These are phyloP conservation scores for Cotesia glomerata DNA, from an alignment of 1,140 invertebrate genomes.

Conservation along the genomic window DNA sequence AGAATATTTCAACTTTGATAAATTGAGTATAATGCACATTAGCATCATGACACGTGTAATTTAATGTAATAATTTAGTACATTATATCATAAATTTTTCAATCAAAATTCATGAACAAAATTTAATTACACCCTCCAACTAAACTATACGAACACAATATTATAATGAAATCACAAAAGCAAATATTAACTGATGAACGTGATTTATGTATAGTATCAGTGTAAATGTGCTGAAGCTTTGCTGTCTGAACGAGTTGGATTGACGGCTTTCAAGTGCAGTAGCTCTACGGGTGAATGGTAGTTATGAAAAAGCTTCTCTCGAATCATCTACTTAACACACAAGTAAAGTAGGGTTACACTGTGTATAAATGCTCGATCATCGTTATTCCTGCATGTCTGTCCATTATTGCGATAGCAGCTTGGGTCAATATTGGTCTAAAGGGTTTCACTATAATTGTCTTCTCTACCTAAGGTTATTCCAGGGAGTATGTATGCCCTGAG, in stretches of 20 bases:
- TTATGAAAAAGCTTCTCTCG: slow-evolving; percentile 27
- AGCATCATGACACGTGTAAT: too few species aligned
- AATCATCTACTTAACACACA: neutral
- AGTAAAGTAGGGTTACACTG: slow-evolving; percentile 8
- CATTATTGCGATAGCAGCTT: slow-evolving; percentile 39
- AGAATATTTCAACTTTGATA: too few species aligned
- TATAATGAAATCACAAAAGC: slow-evolving; percentile 15
- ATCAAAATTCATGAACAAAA: too few species aligned
- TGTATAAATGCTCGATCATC: slow-evolving; percentile 20
- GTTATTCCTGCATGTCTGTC: slow-evolving; percentile 29
- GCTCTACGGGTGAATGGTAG: slow-evolving; percentile 4
- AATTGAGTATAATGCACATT: too few species aligned
- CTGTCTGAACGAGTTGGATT: slow-evolving; percentile 33
- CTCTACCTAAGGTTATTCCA: slow-evolving; percentile 28
- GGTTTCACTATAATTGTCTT: slow-evolving; percentile 39
- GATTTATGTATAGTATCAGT: neutral
- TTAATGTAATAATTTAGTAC: too few species aligned
- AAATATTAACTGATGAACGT: slow-evolving; percentile 27
- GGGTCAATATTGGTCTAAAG: slow-evolving; percentile 39
- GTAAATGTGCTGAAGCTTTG: slow-evolving; percentile 11
- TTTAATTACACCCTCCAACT: neutral
- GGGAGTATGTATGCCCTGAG: neutral
- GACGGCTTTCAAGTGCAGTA: slow-evolving; percentile 21
- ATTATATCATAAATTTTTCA: too few species aligned
- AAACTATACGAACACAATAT: slow-evolving; percentile 1